Evolutionary conservation across 2,113 vertebrate genomes (phyloP).

Genomic region (Psilopsiagon aymara): DNA sequence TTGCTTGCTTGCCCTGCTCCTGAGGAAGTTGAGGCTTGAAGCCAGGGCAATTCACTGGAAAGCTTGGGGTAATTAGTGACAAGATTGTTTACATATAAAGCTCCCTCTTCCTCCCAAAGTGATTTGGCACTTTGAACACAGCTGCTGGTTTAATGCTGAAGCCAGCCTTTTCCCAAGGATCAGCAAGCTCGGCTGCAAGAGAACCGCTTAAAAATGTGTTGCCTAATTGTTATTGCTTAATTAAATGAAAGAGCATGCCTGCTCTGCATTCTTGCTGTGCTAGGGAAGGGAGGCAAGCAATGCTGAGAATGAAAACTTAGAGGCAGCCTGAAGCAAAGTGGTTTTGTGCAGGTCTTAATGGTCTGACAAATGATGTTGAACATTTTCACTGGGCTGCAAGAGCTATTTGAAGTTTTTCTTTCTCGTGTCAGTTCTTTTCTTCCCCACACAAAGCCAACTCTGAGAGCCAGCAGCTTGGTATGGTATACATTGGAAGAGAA

Average conservation of each 20-base stretch:
- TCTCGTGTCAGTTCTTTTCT: neutral
- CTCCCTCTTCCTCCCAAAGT: neutral
- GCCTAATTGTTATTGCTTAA: conserved; percentile 46
- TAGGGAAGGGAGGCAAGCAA: neutral
- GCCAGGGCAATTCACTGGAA: neutral
- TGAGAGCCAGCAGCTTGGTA: neutral
- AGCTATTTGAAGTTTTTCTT: neutral
- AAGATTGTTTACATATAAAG: conserved; percentile 48
- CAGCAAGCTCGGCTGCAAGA: neutral
- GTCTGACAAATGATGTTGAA: neutral
- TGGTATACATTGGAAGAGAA: neutral
- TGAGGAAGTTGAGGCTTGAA: neutral
- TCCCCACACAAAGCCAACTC: neutral
- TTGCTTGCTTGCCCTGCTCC: neutral
- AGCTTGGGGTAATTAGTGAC: neutral
- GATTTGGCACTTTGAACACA: neutral
- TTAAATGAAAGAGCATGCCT: neutral
- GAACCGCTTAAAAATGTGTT: conserved; percentile 40
- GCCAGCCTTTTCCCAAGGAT: conserved; percentile 37
- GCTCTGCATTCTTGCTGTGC: neutral
- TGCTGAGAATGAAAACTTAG: neutral
- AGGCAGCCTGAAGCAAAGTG: neutral
- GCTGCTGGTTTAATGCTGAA: conserved; percentile 1
- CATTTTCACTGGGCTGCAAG: neutral
- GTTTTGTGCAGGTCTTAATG: neutral